Conservation (phyloP, 2,888 invertebrate species). For the Leptinotarsa haldemani region DNA sequence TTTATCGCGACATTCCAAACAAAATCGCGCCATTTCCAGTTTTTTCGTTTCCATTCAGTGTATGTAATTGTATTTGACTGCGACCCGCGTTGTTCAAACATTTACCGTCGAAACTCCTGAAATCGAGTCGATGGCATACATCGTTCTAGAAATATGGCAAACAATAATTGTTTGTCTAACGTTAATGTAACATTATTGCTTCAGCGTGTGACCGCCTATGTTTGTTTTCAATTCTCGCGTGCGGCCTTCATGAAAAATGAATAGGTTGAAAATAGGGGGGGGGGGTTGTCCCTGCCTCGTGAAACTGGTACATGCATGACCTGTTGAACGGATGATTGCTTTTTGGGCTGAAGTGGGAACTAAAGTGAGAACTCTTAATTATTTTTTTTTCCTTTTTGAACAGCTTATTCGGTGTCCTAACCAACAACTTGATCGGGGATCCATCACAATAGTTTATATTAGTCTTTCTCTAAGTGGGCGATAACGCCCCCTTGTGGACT, state of each 20-base stretch:
- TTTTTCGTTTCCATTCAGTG: constrained; percentile 1
- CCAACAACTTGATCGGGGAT: too few species aligned
- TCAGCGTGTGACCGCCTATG: constrained; percentile 10
- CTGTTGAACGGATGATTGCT: too few species aligned
- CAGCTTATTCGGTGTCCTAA: too few species aligned
- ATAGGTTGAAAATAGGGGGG: background rate
- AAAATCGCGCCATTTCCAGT: background rate
- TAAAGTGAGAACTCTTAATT: too few species aligned
- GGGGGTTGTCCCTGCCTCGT: background rate
- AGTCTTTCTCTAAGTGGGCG: too few species aligned
- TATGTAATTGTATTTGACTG: constrained; percentile 7
- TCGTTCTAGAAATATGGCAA: constrained; percentile 20
- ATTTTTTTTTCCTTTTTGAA: too few species aligned
- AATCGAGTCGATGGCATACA: constrained; percentile 20
- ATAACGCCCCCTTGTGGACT: too few species aligned
- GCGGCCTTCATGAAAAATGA: background rate
- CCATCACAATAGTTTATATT: too few species aligned
- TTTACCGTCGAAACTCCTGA: constrained; percentile 12
- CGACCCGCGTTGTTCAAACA: constrained; percentile 7
- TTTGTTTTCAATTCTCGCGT: constrained; percentile 24
- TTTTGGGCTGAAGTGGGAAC: too few species aligned
- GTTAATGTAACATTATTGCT: constrained; percentile 19
- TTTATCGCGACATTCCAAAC: constrained; percentile 1
- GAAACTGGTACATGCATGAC: too few species aligned
- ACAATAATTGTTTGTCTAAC: constrained; percentile 22